These are phyloP conservation scores for Enteromius paludinosus DNA, from an alignment of 2,797 vertebrate genomes.

Conservation along the genomic window DNA sequence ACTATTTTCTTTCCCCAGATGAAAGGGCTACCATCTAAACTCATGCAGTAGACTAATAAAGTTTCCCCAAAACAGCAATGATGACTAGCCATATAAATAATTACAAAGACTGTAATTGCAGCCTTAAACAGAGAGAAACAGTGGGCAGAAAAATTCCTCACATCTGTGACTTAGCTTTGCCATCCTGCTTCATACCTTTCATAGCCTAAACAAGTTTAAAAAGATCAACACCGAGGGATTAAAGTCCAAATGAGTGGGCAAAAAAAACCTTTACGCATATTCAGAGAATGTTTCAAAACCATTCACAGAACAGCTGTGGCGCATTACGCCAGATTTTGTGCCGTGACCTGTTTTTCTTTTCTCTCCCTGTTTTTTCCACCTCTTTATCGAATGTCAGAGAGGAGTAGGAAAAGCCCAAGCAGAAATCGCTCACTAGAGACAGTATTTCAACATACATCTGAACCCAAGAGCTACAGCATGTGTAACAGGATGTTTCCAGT, in stretches of 20 bases:
- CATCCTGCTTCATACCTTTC: constrained; percentile 42
- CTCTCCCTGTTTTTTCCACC: constrained; percentile 36
- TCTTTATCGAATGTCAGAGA: constrained; percentile 20
- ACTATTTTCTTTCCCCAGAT: not conserved
- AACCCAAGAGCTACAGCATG: constrained; percentile 25
- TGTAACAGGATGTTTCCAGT: constrained; percentile 34
- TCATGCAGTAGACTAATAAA: not conserved
- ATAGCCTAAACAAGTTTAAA: constrained; percentile 58
- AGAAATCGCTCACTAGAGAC: constrained; percentile 37
- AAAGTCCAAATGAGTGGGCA: constrained; percentile 47
- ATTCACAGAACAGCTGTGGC: constrained; percentile 58
- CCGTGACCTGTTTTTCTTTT: constrained; percentile 50
- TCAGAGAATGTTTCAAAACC: constrained; percentile 49
- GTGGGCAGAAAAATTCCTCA: not conserved
- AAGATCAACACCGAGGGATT: constrained; percentile 49
- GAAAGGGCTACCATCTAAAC: not conserved
- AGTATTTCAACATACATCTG: constrained; percentile 26
- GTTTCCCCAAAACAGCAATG: not conserved
- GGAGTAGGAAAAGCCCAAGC: constrained; percentile 28
- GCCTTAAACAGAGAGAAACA: not conserved
- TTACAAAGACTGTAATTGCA: constrained; percentile 12
- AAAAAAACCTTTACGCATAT: constrained; percentile 47
- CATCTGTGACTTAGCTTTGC: not conserved
- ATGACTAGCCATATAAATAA: constrained; percentile 26
- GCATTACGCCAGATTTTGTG: constrained; percentile 48